Evolutionary conservation across 2,113 vertebrate genomes (phyloP).

Genomic region (Morone saxatilis): DNA sequence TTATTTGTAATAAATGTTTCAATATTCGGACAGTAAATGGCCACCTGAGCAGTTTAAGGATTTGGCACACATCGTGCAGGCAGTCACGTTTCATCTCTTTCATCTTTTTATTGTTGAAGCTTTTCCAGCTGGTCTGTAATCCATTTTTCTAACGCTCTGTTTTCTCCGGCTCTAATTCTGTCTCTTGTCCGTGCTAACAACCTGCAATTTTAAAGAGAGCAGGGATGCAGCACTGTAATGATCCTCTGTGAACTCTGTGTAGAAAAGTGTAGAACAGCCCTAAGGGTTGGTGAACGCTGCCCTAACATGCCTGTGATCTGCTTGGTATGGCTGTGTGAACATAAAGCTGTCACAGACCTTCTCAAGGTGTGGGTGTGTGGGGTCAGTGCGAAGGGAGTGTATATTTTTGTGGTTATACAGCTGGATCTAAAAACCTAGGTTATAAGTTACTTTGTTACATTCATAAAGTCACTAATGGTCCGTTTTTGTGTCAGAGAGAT

Average conservation of each 20-base stretch:
- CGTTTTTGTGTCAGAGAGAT: background rate
- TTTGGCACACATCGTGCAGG: background rate
- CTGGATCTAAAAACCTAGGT: background rate
- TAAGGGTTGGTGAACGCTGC: constrained; percentile 15
- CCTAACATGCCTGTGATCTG: constrained; percentile 25
- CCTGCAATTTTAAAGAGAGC: constrained; percentile 5
- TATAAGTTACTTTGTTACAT: background rate
- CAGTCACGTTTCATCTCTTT: background rate
- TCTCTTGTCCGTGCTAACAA: background rate
- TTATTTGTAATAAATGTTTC: too few relatives aligned
- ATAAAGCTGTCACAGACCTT: constrained; percentile 26
- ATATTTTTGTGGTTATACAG: background rate
- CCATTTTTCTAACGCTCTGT: background rate
- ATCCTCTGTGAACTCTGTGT: constrained; percentile 15
- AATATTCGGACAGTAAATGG: too few relatives aligned
- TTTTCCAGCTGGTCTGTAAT: background rate
- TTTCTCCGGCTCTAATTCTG: background rate
- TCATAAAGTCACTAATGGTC: background rate
- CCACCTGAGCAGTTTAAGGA: background rate
- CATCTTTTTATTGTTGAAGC: background rate
- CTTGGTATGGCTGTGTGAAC: constrained; percentile 31
- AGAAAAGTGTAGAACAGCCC: constrained; percentile 10
- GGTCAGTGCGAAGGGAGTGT: accelerated
- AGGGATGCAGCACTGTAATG: background rate
- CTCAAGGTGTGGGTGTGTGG: background rate